phyloP scores from a whole-genome alignment of 2,888 invertebrate species.

The Euplagia quadripunctaria region DNA sequence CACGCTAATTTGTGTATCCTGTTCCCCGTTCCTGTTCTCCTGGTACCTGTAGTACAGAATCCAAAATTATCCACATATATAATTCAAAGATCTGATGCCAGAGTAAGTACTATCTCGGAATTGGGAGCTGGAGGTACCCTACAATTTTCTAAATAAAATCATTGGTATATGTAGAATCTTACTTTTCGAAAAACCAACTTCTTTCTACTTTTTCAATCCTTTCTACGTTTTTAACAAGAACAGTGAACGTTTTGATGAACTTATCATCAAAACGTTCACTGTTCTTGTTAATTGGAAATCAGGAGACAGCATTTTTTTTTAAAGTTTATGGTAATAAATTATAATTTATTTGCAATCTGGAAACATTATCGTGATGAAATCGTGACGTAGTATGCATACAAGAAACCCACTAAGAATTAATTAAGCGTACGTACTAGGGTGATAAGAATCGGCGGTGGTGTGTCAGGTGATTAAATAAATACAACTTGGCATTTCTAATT shows the following conservation, averaged over 20 bases:
- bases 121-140: slow-evolving; percentile 4
- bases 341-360: slow-evolving; percentile 29
- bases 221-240: too few relatives aligned
- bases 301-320: background rate
- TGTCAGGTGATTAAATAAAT: slow-evolving; percentile 86
- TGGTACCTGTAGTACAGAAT: slow-evolving; percentile 62
- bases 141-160: slow-evolving; percentile 18
- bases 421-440: slow-evolving; percentile 71
- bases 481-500: slow-evolving; percentile 82
- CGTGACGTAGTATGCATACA: slow-evolving; percentile 52
- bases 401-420: slow-evolving; percentile 78
- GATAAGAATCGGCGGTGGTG: slow-evolving; percentile 76
- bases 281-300: background rate
- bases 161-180: background rate
- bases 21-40: slow-evolving; percentile 73
- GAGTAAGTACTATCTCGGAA: slow-evolving; percentile 12
- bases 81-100: slow-evolving; percentile 44
- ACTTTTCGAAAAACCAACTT: background rate
- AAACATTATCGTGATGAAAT: slow-evolving; percentile 52
- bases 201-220: background rate
- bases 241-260: too few relatives aligned
- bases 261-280: background rate
- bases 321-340: background rate
- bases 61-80: slow-evolving; percentile 63
- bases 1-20: slow-evolving; percentile 87